Percentiles rank a stretch among this genome's conserved stretches.
phyloP scores from a whole-genome alignment of 2,888 invertebrate genomes.

The Microdon myrmicae region DNA sequence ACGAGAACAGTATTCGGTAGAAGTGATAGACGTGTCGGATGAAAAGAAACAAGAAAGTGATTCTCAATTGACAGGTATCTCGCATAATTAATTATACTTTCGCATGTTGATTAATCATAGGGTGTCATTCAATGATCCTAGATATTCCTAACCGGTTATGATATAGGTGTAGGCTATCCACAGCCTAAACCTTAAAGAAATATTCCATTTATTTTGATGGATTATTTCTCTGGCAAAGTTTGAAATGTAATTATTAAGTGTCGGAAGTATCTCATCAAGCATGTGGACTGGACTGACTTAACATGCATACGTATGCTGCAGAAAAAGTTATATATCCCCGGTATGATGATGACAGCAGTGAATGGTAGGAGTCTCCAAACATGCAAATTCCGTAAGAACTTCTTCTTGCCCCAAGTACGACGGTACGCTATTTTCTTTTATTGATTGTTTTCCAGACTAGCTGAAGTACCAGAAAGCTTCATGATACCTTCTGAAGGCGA shows the following conservation, averaged over 20 bases:
- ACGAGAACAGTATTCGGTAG: constrained; percentile 7
- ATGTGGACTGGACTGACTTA: constrained; percentile 8
- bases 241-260: constrained; percentile 50
- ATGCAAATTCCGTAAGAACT: too few relatives aligned
- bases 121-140: constrained; percentile 35
- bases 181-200: constrained; percentile 2
- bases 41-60: constrained; percentile 9
- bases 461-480: too few relatives aligned
- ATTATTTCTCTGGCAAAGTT: constrained; percentile 40
- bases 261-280: constrained; percentile 41
- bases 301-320: neutral
- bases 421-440: too few relatives aligned
- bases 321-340: too few relatives aligned
- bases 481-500: too few relatives aligned
- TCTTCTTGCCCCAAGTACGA: too few relatives aligned
- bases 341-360: neutral
- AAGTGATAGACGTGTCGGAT: too few relatives aligned
- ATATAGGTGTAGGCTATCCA: constrained; percentile 3
- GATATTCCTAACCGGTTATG: neutral
- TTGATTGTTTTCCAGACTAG: too few relatives aligned
- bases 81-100: constrained; percentile 45
- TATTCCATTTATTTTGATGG: constrained; percentile 39
- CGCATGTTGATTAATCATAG: constrained; percentile 48
- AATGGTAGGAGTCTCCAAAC: neutral
- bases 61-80: constrained; percentile 44